phyloP scores from a whole-genome alignment of 2,888 invertebrate genomes.

The Dasysyrphus albostriatus region DNA sequence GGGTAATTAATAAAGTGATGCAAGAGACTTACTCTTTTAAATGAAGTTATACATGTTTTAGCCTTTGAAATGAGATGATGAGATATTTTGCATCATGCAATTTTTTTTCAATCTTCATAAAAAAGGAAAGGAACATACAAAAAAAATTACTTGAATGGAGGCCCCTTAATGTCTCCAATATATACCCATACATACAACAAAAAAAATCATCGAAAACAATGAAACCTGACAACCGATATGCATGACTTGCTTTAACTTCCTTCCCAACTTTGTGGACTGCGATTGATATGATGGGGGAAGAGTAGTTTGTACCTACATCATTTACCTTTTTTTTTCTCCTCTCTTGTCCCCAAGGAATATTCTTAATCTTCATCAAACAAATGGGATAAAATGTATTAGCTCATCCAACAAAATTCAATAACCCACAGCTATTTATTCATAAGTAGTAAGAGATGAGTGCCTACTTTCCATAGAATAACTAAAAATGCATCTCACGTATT shows the following conservation, averaged over 20 bases:
- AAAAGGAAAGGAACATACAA: neutral
- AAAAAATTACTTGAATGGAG: neutral
- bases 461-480: slow-evolving; percentile 29
- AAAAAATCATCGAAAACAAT: slow-evolving; percentile 46
- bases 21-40: neutral
- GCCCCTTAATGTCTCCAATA: slow-evolving; percentile 44
- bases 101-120: neutral
- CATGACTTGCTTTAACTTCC: slow-evolving; percentile 73
- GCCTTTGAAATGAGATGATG: slow-evolving; percentile 17
- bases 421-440: slow-evolving; percentile 17
- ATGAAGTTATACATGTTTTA: neutral
- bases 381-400: slow-evolving; percentile 42
- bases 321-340: neutral
- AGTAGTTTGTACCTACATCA: slow-evolving; percentile 6
- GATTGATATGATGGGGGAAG: slow-evolving; percentile 2
- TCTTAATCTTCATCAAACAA: neutral
- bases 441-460: neutral
- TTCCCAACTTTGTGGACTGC: slow-evolving; percentile 14
- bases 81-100: slow-evolving; percentile 23
- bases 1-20: neutral
- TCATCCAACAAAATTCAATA: slow-evolving; percentile 60
- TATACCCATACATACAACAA: neutral
- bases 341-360: slow-evolving; percentile 11
- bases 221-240: slow-evolving; percentile 74
- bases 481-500: slow-evolving; percentile 61